Conservation (phyloP, 2,113 vertebrate genomes). For the Anhinga anhinga region DNA sequence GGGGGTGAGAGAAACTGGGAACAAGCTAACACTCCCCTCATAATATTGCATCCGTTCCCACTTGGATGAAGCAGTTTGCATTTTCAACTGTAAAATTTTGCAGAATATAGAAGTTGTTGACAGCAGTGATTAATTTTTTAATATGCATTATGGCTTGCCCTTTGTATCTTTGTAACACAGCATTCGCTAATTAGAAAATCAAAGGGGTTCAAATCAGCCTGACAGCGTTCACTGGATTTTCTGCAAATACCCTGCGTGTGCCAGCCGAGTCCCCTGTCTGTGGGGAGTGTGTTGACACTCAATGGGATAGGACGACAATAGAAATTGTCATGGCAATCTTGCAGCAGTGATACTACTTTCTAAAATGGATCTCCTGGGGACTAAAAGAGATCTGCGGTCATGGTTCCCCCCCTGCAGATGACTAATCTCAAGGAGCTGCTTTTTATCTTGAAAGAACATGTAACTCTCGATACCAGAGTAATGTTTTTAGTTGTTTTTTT, state of each 20-base stretch:
- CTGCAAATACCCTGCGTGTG: neutral
- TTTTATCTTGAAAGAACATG: neutral
- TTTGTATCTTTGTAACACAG: neutral
- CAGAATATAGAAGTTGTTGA: neutral
- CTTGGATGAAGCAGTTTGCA: neutral
- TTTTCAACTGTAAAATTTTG: neutral
- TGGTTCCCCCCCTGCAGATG: neutral
- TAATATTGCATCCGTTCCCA: neutral
- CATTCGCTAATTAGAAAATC: neutral
- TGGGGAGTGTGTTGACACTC: neutral
- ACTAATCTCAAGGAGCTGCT: neutral
- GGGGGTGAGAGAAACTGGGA: neutral
- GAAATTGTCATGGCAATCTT: neutral
- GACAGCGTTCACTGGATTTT: neutral
- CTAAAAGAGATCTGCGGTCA: neutral
- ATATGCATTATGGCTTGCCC: neutral
- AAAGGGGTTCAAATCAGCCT: neutral
- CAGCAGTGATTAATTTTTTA: neutral
- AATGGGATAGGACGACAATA: neutral
- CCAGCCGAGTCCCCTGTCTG: neutral
- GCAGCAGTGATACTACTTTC: neutral
- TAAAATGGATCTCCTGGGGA: neutral
- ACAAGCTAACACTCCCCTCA: neutral
- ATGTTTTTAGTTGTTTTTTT: neutral
- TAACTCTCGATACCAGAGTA: neutral